Base-by-base conservation (phyloP, 1,140 invertebrate species). In the Zeugodacus cucurbitae region DNA sequence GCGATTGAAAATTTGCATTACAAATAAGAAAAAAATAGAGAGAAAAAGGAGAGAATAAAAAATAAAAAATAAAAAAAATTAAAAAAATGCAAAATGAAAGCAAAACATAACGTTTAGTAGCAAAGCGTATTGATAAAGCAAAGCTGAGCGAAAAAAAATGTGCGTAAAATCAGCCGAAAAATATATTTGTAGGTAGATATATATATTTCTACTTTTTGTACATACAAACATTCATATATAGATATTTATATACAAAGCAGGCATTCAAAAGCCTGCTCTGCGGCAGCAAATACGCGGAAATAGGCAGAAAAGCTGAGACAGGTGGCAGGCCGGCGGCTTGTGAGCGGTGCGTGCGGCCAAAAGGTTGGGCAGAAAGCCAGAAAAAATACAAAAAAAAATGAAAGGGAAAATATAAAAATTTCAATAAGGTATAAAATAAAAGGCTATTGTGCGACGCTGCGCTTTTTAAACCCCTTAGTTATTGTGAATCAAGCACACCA, bases 1-100 rank as follows among this genome's bases (percentile, higher is more conserved):
- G 0, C 41, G 41, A 82, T 82, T 82, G 74, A 82, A 82, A 82
- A 82, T 82, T 82, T 82, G 74, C 41, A 82, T 82, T 20, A 82
- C 41, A 82, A 82, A n/a, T 82, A 48, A 48, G 74, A 14, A 82
- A 82, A n/a, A 48, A 48, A 48, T 41, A 14, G 22, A 54, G 17
- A 54, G 14, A 20, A 48, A 82, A 82, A 48, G 37, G 14, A 54
- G 17, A 10, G 48, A 0, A 54, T 11, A 3, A 4, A 54, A 54
- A 54, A 54, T 3, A 2, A 54, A 54, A 54, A 54, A 17, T 4
- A n/a, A n/a, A n/a, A n/a, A n/a, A n/a, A n/a, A n/a, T n/a, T n/a
- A n/a, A n/a, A n/a, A n/a, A n/a, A n/a, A n/a, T n/a, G n/a, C n/a
- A n/a, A n/a, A n/a, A n/a, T n/a, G n/a, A 17, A 37, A 70, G 17